phyloP scores from a whole-genome alignment of 2,113 vertebrate species.

The Phyllopteryx taeniolatus region DNA sequence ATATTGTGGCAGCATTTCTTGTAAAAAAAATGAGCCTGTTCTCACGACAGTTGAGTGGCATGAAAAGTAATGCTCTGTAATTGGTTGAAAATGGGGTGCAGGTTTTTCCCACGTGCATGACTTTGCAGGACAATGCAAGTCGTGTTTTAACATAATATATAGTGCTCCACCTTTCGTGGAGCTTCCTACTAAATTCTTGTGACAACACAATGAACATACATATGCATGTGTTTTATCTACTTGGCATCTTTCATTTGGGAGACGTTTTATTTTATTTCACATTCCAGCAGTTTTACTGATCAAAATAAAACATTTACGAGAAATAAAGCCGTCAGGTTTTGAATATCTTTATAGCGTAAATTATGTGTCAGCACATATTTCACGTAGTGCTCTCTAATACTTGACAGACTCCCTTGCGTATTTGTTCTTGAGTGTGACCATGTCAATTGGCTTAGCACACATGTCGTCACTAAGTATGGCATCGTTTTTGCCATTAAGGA shows the following conservation, averaged over 20 bases:
- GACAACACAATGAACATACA: slow-evolving; percentile 1
- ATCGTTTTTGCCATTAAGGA: slow-evolving; percentile 14
- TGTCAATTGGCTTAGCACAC: background rate
- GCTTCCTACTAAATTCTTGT: background rate
- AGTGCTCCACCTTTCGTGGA: background rate
- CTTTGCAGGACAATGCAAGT: background rate
- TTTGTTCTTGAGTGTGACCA: background rate
- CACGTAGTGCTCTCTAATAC: background rate
- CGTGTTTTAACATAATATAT: background rate
- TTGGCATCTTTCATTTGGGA: background rate
- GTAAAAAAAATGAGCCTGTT: background rate
- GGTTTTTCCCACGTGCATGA: background rate
- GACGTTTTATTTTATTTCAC: slow-evolving; percentile 1
- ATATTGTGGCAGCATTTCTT: background rate
- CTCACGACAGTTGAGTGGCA: background rate
- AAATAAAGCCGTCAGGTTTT: slow-evolving; percentile 4
- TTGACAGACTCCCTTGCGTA: background rate
- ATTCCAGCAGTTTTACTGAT: slow-evolving; percentile 8
- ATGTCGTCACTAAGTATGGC: slow-evolving; percentile 17
- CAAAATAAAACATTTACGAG: slow-evolving; percentile 7
- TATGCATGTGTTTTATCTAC: background rate
- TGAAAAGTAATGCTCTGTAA: background rate
- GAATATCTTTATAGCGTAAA: slow-evolving; percentile 1
- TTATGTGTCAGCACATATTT: slow-evolving; percentile 4
- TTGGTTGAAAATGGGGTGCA: background rate